A percentile compares a stretch with the other conserved stretches of the same genome.
These are phyloP conservation scores for Anabacerthia variegaticeps DNA, from an alignment of 2,797 vertebrate genomes.

Conservation along the genomic window DNA sequence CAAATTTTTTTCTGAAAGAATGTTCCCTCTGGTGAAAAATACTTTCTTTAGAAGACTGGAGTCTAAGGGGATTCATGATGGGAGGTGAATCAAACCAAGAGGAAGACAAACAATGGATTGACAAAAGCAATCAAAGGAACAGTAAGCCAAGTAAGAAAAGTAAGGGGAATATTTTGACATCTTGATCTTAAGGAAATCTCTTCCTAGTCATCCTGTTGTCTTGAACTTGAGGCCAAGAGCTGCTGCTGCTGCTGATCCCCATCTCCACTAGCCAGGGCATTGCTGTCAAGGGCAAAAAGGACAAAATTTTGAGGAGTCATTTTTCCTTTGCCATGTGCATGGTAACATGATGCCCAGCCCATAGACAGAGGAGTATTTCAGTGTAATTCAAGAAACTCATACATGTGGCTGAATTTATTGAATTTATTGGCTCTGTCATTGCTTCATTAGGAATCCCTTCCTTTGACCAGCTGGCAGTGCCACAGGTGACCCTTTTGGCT, in stretches of 20 bases:
- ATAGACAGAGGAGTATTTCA: background rate
- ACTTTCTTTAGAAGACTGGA: background rate
- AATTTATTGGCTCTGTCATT: background rate
- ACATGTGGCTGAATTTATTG: background rate
- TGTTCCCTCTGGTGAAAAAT: background rate
- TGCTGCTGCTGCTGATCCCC: background rate
- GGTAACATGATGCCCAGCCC: background rate
- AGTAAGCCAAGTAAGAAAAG: background rate
- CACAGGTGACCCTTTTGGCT: too few species aligned
- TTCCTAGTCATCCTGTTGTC: background rate
- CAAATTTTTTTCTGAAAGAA: background rate
- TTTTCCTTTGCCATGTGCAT: fast-evolving
- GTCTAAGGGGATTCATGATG: background rate
- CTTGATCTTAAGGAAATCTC: slow-evolving; percentile 4
- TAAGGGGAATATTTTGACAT: background rate
- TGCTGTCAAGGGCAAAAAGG: background rate
- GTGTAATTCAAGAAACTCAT: background rate
- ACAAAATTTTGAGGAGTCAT: background rate
- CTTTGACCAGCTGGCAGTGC: background rate
- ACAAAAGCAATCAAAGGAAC: slow-evolving; percentile 4
- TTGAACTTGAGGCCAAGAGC: background rate
- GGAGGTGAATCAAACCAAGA: slow-evolving; percentile 1
- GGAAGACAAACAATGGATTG: background rate
- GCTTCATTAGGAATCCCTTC: background rate
- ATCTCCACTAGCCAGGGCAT: background rate